Base-by-base conservation (phyloP, 2,113 vertebrate species). In the Ctenomys sociabilis region DNA sequence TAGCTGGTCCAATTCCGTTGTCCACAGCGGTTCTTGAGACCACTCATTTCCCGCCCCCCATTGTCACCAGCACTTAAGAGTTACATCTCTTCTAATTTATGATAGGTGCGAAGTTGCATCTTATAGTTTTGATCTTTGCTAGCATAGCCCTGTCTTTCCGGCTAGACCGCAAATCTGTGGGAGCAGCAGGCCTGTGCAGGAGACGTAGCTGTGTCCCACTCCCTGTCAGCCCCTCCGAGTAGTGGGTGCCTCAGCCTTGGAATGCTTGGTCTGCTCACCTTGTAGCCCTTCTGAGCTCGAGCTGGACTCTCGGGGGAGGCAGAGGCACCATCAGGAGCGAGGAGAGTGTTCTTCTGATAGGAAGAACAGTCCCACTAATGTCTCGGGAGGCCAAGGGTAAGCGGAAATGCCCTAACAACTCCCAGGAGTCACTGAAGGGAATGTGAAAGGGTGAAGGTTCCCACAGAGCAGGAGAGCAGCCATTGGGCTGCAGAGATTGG, bases 401-500 rank as follows among this genome's bases (percentile, higher is more conserved):
- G 72, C 70, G 59, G 72, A 84, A 66, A 91, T 63, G 96, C 94
- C 82, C 28, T 7, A 9, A 88, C 49, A 83, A 83, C 43, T 63
- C 85, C 88, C 68, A 84, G 88, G 32, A 84, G 66, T 73, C 40
- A 75, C 90, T 84, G 75, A 84, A 93, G 95, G 86, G 88, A 89
- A 57, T 16, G 49, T 5, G 43, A 66, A 32, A 81, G 73, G 49
- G n/a, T 10, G 7, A 35, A 13, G 2, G 0, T 96, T 97, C 85
- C 91, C 93, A 92, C 82, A 75, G 94, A 91, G 70, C 49, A 19
- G 19, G 35, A 26, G 57, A 59, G 52, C 57, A 54, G 57, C 59
- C 61, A 1, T 2, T 52, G n/a, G 72, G 28, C 28, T 49, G 19
- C n/a, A 63, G 73, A 91, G 78, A 43, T 78, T 1, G 43, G 72